These are phyloP conservation scores for Elysia chlorotica DNA, from an alignment of 1,140 invertebrate species.

Conservation along the genomic window DNA sequence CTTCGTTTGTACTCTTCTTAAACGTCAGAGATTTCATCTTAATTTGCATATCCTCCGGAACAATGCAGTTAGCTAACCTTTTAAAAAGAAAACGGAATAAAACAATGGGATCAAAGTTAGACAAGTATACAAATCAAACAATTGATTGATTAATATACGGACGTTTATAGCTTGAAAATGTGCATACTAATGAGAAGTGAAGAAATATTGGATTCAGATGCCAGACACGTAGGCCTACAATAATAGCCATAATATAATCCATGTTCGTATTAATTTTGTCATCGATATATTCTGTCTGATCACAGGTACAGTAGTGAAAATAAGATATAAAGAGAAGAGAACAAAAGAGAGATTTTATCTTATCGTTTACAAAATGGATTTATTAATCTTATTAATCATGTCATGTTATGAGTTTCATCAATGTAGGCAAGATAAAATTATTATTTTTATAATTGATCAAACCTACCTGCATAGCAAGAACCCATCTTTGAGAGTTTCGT, in stretches of 20 bases:
- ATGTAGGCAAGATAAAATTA: background rate
- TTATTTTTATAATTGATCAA: background rate
- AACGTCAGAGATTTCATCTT: constrained; percentile 41
- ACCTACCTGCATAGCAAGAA: constrained; percentile 43
- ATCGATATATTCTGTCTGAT: background rate
- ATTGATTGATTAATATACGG: background rate
- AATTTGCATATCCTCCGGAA: constrained; percentile 40
- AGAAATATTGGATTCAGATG: background rate
- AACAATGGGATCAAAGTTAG: background rate
- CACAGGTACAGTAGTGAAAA: too few species aligned
- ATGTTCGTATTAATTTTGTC: background rate
- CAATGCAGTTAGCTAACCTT: constrained; percentile 27
- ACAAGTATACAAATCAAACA: background rate
- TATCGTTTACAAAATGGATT: background rate
- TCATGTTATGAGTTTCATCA: background rate
- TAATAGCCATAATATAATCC: background rate
- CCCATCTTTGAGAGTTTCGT: constrained; percentile 42
- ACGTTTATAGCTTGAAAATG: background rate
- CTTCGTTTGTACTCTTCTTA: constrained; percentile 35
- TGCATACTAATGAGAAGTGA: background rate
- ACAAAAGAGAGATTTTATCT: background rate
- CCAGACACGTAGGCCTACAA: too few species aligned
- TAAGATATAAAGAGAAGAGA: background rate
- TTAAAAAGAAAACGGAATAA: background rate
- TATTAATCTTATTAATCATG: background rate